phyloP scores from a whole-genome alignment of 2,888 invertebrate species.

The Proisotoma minuta region DNA sequence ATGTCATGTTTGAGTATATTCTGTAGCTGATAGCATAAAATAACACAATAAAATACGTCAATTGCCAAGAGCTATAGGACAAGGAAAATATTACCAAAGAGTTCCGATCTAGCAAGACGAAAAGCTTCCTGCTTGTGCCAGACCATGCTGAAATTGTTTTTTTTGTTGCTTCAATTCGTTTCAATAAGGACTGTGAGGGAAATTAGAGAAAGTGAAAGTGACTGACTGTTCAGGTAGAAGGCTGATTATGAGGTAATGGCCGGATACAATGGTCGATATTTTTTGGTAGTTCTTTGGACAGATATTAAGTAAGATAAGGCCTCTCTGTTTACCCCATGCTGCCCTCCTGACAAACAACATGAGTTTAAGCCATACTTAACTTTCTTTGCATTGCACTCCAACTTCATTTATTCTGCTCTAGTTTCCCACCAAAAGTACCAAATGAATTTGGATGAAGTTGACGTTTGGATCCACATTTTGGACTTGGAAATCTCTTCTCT shows the following conservation, averaged over 20 bases:
- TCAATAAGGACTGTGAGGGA: neutral
- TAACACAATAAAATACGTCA: too few species aligned
- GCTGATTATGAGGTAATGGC: neutral
- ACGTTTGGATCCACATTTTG: neutral
- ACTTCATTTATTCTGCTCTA: slow-evolving; percentile 8
- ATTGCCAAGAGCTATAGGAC: too few species aligned
- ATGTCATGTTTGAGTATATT: too few species aligned
- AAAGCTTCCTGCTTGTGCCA: too few species aligned
- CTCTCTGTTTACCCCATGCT: slow-evolving; percentile 33
- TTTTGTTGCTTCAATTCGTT: too few species aligned
- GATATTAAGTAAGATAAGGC: slow-evolving; percentile 11
- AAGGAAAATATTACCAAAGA: too few species aligned
- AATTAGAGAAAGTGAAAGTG: neutral
- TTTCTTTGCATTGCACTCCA: slow-evolving; percentile 8
- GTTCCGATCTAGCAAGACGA: too few species aligned
- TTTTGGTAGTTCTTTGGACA: slow-evolving; percentile 5
- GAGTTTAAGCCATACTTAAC: neutral
- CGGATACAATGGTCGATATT: slow-evolving; percentile 9
- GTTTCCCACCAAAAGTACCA: neutral
- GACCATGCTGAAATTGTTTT: too few species aligned
- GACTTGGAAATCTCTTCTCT: neutral
- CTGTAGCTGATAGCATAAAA: too few species aligned
- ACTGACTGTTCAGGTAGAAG: neutral
- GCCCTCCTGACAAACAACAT: slow-evolving; percentile 10
- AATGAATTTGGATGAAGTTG: slow-evolving; percentile 15